Evolutionary conservation across 2,888 invertebrate genomes (phyloP), one percentile per base, ranked within the genome.

Genomic region (Pheosia gnoma): DNA sequence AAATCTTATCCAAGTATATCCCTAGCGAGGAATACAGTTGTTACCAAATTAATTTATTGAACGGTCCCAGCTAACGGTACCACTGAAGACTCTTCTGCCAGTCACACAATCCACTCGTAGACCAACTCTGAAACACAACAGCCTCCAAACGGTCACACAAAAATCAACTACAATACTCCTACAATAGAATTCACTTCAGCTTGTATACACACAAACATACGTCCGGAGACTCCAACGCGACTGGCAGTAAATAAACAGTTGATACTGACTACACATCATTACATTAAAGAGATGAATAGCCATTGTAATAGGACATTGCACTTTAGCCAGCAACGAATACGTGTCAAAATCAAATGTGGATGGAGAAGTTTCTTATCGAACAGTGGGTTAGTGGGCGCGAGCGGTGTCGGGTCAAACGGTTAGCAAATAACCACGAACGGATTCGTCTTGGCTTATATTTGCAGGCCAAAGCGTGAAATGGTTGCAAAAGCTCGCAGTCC

Each of bases 181-280:
- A 51, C 6, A 66, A 78, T 83, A 85, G 67, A 79, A 77, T 65
- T 65, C 66, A 70, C 65, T 82, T 82, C 81, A 51, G 68, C 59
- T 62, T 57, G 68, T 62, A 61, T 59, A 41, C 67, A 65, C 65
- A 67, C 59, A 60, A 62, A 81, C 81, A 80, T 89, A 80, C 75
- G 81, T 76, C 81, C 65, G 63, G 71, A 68, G 66, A 77, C 66
- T 69, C 67, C 69, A 75, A 74, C 79, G 78, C 75, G 75, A 71
- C 77, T 68, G 80, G 80, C 86, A 85, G 88, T 90, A 91, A 91
- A 92, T 91, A 91, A 93, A 93, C 91, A 91, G 89, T 91, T 88
- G 90, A 91, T 90, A 91, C 87, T 83, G 83, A 87, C 90, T 88
- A 89, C 88, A 90, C 90, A 89, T 90, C 87, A 90, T 90, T 90